Evolutionary conservation across 2,113 vertebrate genomes (phyloP), one percentile per base, ranked within the genome.

Genomic region (Perca flavescens): DNA sequence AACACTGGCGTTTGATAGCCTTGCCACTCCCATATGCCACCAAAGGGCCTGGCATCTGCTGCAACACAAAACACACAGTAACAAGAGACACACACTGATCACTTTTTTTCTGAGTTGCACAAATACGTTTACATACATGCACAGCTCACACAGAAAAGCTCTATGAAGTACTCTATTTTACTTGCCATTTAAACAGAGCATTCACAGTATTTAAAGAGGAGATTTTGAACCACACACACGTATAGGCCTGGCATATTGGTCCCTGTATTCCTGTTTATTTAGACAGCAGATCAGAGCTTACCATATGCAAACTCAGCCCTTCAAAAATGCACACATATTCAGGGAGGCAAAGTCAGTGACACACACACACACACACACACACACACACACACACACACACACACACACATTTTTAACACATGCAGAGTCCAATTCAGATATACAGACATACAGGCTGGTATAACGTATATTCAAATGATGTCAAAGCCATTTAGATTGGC

Each of bases 391-490:
- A n/a, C n/a, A n/a, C n/a, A n/a, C n/a, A n/a, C n/a, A n/a, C n/a
- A n/a, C n/a, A 54, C 22, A 68, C 46, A 31, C 1, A 46, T 67
- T 58, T n/a, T 83, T 54, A 79, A 67, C 62, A 60, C 28, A 71
- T 75, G 61, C 69, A 67, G 54, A 83, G 76, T 72, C 70, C 76
- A 64, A 66, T 76, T 47, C 54, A 56, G 21, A 56, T 43, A 43
- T 43, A 43, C 40, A 77, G 50, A 50, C 94, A 92, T n/a, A n/a
- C 90, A 80, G 83, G 69, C 92, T 89, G 87, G 60, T 80, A 85
- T 80, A 43, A 93, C 95, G 88, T 92, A 95, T 96, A 95, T 96
- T 96, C 92, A 94, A 93, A 91, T 80, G 17, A 74, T 60, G 74
- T 65, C 76, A 56, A 81, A 77, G 78, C 60, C 77, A 82, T 90